phyloP scores from a whole-genome alignment of 2,797 vertebrate species.

The Phyllotis vaccarum region DNA sequence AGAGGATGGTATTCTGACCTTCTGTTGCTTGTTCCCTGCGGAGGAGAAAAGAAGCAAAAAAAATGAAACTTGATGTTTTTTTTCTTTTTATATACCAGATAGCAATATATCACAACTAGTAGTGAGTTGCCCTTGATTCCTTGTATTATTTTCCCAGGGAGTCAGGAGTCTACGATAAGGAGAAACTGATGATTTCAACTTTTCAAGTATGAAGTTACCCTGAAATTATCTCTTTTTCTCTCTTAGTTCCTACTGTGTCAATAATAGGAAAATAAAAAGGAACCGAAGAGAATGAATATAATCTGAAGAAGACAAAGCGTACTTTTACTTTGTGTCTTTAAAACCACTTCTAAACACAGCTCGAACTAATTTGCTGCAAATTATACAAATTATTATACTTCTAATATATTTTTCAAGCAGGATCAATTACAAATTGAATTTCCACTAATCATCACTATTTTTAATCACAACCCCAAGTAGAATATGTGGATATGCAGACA shows the following conservation, averaged over 20 bases:
- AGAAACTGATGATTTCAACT: conserved; percentile 82
- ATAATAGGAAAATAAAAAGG: conserved; percentile 66
- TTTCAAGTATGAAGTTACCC: conserved; percentile 77
- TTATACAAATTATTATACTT: neutral
- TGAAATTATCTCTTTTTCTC: conserved; percentile 81
- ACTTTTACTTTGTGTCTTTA: neutral
- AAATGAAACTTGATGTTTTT: conserved; percentile 70
- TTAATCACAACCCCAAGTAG: neutral
- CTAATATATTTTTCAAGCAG: neutral
- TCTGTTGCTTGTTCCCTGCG: conserved; percentile 64
- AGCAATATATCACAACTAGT: conserved; percentile 73
- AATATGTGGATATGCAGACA: neutral
- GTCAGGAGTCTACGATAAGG: conserved; percentile 59
- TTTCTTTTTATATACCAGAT: conserved; percentile 55
- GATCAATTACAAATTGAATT: neutral
- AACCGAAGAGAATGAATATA: conserved; percentile 27
- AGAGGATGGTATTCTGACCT: conserved; percentile 71
- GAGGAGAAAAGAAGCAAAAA: neutral
- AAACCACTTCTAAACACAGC: neutral
- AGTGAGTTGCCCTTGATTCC: conserved; percentile 77
- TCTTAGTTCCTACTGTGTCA: conserved; percentile 69
- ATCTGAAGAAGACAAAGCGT: neutral
- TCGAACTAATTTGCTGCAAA: neutral
- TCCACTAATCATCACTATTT: neutral
- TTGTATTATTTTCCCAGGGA: conserved; percentile 76